These are phyloP conservation scores for Euura lappo DNA, from an alignment of 1,140 invertebrate genomes.

Conservation along the genomic window DNA sequence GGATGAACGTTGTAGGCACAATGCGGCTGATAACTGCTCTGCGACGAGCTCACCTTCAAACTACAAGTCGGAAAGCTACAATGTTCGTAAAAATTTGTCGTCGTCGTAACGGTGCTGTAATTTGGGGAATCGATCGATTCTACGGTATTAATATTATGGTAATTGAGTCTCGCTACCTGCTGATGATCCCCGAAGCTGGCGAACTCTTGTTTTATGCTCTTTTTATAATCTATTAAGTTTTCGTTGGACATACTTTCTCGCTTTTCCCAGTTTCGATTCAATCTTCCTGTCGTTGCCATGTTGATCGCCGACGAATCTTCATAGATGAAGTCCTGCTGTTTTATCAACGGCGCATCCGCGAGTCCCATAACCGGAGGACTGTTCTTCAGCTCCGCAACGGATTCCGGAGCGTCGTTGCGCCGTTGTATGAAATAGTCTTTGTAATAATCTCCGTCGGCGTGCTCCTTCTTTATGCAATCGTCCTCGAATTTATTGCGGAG, in stretches of 20 bases:
- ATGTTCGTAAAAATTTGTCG: slow-evolving; percentile 32
- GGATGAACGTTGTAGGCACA: slow-evolving; percentile 51
- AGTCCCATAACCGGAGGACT: not conserved
- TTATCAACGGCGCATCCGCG: not conserved
- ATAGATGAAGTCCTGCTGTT: not conserved
- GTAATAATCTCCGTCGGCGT: not conserved
- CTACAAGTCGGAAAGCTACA: slow-evolving; percentile 41
- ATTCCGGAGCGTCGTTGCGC: not conserved
- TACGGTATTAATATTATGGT: not conserved
- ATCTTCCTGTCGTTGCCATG: not conserved
- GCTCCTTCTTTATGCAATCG: not conserved
- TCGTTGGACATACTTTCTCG: not conserved
- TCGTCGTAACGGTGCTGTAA: not conserved
- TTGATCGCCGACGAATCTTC: not conserved
- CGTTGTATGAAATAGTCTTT: not conserved
- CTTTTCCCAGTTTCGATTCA: not conserved
- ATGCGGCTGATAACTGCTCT: slow-evolving; percentile 28
- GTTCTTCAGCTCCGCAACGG: not conserved
- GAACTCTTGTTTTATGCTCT: slow-evolving; percentile 47
- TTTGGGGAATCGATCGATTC: not conserved
- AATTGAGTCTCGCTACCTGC: not conserved
- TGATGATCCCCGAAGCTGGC: slow-evolving; percentile 20
- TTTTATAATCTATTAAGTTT: not conserved
- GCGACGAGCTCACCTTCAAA: slow-evolving; percentile 39
- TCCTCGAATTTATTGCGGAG: not conserved